phyloP scores from a whole-genome alignment of 1,140 invertebrate species.

The Ostrea denselamellosa region DNA sequence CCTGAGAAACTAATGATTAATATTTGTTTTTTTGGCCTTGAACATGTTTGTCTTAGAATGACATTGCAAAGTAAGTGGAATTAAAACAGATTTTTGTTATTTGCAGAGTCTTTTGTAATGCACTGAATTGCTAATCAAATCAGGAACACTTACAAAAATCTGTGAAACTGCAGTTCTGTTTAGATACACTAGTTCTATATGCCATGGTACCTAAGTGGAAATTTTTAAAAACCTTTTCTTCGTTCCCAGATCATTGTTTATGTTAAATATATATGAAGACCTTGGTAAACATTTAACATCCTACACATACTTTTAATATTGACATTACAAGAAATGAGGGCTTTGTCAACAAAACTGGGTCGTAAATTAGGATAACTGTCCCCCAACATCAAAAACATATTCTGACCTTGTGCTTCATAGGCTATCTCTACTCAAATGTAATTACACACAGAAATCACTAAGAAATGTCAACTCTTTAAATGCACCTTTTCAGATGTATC shows the following conservation, averaged over 20 bases:
- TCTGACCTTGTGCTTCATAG: neutral
- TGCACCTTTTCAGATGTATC: neutral
- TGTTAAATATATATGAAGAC: neutral
- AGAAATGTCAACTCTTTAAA: neutral
- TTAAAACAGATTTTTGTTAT: too few species aligned
- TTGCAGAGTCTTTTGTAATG: too few species aligned
- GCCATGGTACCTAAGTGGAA: neutral
- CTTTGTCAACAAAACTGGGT: neutral
- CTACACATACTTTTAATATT: neutral
- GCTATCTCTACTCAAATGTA: neutral
- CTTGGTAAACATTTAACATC: neutral
- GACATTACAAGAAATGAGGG: neutral
- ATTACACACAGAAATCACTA: neutral
- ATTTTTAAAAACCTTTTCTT: neutral
- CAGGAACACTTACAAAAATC: too few species aligned
- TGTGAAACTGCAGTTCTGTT: too few species aligned
- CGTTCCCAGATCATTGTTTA: neutral
- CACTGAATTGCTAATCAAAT: too few species aligned
- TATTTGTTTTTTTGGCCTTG: too few species aligned
- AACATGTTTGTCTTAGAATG: too few species aligned
- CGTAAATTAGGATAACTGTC: conserved; percentile 1
- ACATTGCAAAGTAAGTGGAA: too few species aligned
- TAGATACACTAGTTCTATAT: neutral
- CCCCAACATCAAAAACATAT: neutral
- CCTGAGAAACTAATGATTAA: too few species aligned